Percentiles rank a stretch among this genome's conserved stretches.
These are phyloP conservation scores for Tadarida brasiliensis DNA, from an alignment of 2,797 vertebrate species.

Conservation along the genomic window DNA sequence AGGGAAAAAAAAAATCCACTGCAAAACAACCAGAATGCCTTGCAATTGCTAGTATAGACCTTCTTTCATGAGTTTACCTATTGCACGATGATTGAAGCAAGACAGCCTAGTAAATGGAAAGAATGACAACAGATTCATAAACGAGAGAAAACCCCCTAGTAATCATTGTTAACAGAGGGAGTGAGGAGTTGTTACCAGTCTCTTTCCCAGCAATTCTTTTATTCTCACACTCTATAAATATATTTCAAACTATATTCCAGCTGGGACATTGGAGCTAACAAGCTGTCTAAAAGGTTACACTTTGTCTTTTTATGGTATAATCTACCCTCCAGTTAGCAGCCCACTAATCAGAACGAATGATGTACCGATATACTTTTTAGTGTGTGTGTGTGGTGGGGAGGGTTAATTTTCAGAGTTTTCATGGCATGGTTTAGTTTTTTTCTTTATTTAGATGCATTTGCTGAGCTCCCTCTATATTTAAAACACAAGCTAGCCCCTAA, in stretches of 20 bases:
- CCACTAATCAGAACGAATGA: neutral
- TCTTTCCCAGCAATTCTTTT: constrained; percentile 26
- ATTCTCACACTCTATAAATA: neutral
- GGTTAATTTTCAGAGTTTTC: neutral
- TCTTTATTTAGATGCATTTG: neutral
- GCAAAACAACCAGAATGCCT: constrained; percentile 50
- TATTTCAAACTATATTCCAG: neutral
- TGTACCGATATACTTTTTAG: neutral
- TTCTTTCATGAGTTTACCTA: constrained; percentile 63
- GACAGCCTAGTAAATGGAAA: neutral
- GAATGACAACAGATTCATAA: neutral
- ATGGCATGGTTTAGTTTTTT: neutral
- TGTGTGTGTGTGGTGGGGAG: neutral
- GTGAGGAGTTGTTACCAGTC: neutral
- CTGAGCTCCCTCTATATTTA: constrained; percentile 21
- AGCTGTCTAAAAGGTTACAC: neutral
- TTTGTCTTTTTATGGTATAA: neutral
- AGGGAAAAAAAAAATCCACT: constrained; percentile 68
- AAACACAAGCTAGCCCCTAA: neutral
- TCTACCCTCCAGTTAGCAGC: neutral
- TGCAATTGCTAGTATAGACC: neutral
- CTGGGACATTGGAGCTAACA: neutral
- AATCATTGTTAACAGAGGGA: neutral
- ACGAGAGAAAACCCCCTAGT: neutral
- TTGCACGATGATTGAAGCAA: neutral